Conservation (phyloP, 2,888 invertebrate genomes). For the Temnothorax ravouxi region DNA sequence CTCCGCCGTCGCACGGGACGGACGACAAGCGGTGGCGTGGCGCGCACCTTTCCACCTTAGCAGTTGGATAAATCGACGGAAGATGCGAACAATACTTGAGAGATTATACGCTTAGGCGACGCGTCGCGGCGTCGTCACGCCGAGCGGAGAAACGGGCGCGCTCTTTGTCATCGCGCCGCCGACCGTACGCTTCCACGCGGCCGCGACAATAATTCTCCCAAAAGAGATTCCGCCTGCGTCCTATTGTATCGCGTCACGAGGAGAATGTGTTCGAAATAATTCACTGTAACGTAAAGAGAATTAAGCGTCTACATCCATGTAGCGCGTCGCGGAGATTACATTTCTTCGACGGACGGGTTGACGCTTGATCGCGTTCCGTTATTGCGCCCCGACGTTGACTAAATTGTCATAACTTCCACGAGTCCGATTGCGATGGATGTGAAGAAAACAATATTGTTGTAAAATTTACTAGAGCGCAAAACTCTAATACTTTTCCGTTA, state of each 20-base stretch:
- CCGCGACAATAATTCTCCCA: slow-evolving; percentile 44
- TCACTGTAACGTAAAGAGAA: slow-evolving; percentile 37
- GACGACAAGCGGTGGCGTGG: slow-evolving; percentile 44
- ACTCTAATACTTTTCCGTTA: background rate
- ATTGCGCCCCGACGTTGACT: background rate
- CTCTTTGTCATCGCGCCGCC: slow-evolving; percentile 46
- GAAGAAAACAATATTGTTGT: background rate
- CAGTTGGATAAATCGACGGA: slow-evolving; percentile 73
- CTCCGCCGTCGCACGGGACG: slow-evolving; percentile 26
- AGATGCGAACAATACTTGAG: slow-evolving; percentile 72
- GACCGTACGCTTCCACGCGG: slow-evolving; percentile 35
- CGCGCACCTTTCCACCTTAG: slow-evolving; percentile 44
- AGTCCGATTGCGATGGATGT: background rate
- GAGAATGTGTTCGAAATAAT: slow-evolving; percentile 41
- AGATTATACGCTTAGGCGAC: slow-evolving; percentile 67
- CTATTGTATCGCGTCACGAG: slow-evolving; percentile 23
- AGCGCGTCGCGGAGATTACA: slow-evolving; percentile 18
- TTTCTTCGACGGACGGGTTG: background rate
- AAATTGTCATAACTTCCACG: background rate
- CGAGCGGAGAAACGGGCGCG: slow-evolving; percentile 28
- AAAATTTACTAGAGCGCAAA: too few relatives aligned
- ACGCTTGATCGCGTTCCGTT: background rate
- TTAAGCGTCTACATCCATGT: slow-evolving; percentile 20
- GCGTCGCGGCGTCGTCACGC: slow-evolving; percentile 50
- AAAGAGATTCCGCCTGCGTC: slow-evolving; percentile 27